Conservation (phyloP, 2,113 vertebrate genomes). For the Vulpes lagopus region DNA sequence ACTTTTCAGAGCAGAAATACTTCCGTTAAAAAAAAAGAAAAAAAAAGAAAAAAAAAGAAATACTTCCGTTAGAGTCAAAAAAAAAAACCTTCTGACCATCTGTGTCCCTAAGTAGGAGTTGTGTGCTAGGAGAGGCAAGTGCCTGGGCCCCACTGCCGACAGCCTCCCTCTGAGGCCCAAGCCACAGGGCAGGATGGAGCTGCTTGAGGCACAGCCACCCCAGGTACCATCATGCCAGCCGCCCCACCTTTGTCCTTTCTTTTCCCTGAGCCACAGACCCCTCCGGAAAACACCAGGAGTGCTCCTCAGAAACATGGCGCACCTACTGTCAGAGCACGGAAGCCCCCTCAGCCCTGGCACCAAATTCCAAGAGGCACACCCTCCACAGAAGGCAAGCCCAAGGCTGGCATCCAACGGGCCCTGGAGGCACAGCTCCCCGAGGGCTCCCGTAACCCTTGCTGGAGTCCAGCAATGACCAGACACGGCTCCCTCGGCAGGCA, state of each 20-base stretch:
- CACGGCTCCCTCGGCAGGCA: not conserved
- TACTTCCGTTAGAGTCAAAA: not conserved
- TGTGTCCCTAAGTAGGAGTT: not conserved
- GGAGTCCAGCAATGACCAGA: not conserved
- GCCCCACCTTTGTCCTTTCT: not conserved
- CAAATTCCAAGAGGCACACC: not conserved
- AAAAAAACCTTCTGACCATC: not conserved
- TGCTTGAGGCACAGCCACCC: not conserved
- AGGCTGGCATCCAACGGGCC: not conserved
- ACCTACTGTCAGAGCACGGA: not conserved
- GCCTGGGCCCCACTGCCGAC: not conserved
- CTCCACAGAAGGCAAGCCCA: not conserved
- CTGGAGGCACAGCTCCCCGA: not conserved
- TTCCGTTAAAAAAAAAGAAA: not conserved
- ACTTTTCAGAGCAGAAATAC: not conserved
- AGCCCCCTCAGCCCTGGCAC: not conserved
- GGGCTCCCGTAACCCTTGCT: not conserved
- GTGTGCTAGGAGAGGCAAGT: not conserved
- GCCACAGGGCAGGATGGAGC: not conserved
- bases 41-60: not conserved
- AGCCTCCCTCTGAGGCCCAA: not conserved
- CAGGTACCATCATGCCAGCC: not conserved
- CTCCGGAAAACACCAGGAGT: not conserved
- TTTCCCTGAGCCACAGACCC: not conserved
- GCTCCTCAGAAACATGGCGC: not conserved